Percentiles rank a stretch among this genome's conserved stretches.
phyloP scores from a whole-genome alignment of 2,797 vertebrate genomes.

The Phrynocephalus forsythii region DNA sequence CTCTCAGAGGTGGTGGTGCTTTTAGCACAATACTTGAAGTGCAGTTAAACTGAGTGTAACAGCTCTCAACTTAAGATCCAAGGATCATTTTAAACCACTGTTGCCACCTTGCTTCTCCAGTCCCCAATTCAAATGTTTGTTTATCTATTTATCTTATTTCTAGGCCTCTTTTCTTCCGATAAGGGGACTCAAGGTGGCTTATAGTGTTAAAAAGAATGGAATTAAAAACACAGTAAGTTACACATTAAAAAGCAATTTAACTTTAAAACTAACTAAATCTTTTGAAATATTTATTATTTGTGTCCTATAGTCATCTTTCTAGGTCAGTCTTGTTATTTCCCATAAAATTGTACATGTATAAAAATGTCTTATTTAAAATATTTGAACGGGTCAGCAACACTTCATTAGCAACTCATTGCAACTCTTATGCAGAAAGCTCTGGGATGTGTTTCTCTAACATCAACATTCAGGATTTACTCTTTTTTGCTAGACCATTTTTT shows the following conservation, averaged over 20 bases:
- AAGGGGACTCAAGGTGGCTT: too few relatives aligned
- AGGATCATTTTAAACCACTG: neutral
- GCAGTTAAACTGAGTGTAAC: neutral
- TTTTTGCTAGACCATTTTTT: neutral
- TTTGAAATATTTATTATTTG: neutral
- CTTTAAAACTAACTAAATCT: too few relatives aligned
- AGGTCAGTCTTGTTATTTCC: neutral
- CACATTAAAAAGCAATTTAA: too few relatives aligned
- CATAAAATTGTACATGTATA: neutral
- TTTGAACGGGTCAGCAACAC: neutral
- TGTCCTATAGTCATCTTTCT: neutral
- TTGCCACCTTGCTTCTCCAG: neutral
- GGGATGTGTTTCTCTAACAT: neutral
- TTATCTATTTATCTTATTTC: neutral
- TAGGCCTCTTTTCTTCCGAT: too few relatives aligned
- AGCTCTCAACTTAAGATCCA: neutral
- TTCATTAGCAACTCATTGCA: neutral
- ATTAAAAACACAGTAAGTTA: too few relatives aligned
- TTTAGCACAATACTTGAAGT: neutral
- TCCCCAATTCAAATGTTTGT: neutral
- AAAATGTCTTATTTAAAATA: constrained; percentile 5
- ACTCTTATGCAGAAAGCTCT: neutral
- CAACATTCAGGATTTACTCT: neutral
- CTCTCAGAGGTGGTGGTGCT: constrained; percentile 53
- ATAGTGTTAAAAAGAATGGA: too few relatives aligned